phyloP scores from a whole-genome alignment of 2,797 vertebrate genomes.

The Macropodus opercularis region DNA sequence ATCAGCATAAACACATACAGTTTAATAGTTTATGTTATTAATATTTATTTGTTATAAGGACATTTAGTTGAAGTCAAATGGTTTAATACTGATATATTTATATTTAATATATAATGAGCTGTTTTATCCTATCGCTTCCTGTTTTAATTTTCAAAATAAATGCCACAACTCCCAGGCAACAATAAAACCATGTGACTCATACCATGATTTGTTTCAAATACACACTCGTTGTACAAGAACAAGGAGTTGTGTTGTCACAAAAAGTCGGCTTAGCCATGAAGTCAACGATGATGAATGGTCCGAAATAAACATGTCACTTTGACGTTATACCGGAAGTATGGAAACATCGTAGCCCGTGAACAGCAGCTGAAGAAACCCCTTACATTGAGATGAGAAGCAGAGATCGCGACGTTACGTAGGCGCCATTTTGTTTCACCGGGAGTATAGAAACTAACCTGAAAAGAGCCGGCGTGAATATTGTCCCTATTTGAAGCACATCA shows the following conservation, averaged over 20 bases:
- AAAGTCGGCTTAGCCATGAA: too few species aligned
- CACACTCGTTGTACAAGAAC: too few species aligned
- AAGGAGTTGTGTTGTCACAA: too few species aligned
- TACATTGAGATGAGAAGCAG: conserved; percentile 68
- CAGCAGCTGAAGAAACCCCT: conserved; percentile 79
- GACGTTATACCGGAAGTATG: conserved; percentile 9
- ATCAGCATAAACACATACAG: too few species aligned
- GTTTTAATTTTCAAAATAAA: conserved; percentile 3
- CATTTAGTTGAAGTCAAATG: too few species aligned
- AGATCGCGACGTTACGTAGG: conserved; percentile 70
- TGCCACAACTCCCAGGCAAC: background rate
- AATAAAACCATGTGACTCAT: background rate
- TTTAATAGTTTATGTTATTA: too few species aligned
- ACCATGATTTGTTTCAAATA: too few species aligned
- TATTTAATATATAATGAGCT: too few species aligned
- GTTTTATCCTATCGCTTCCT: background rate
- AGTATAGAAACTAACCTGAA: conserved; percentile 81
- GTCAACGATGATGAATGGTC: too few species aligned
- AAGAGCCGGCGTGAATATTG: conserved; percentile 49
- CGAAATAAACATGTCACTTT: too few species aligned
- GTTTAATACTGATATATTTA: too few species aligned
- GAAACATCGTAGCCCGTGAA: conserved; percentile 70
- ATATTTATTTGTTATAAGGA: too few species aligned
- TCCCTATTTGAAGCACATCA: conserved; percentile 33
- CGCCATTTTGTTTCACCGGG: conserved; percentile 80